Evolutionary conservation across 23 tunicate genomes (phyloP).

Genomic region (Trididemnum miniatum): DNA sequence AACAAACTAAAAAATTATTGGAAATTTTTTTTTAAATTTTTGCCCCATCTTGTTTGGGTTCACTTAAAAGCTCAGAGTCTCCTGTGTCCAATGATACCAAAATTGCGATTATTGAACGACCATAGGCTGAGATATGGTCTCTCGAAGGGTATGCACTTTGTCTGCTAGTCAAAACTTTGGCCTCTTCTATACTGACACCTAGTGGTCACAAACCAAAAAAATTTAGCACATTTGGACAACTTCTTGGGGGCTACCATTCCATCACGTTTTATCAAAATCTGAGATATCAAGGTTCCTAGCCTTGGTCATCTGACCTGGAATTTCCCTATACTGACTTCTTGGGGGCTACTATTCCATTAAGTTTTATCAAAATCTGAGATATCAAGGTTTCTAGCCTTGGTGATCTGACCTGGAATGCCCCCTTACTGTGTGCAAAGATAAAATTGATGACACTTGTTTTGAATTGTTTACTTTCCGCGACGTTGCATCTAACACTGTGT

Average conservation of each 20-base stretch:
- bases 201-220: neutral
- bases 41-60: neutral
- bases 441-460: too few relatives aligned
- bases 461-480: too few relatives aligned
- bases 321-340: too few relatives aligned
- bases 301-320: neutral
- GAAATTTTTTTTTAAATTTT: neutral
- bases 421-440: too few relatives aligned
- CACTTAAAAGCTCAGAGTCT: neutral
- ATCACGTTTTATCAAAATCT: neutral
- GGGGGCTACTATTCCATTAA: too few relatives aligned
- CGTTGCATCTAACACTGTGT: too few relatives aligned
- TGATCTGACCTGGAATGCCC: too few relatives aligned
- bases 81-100: neutral
- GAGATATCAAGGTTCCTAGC: neutral
- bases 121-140: neutral
- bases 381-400: too few relatives aligned
- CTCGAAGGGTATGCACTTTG: slow-evolving; percentile 1
- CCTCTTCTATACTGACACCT: neutral
- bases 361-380: too few relatives aligned
- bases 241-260: neutral
- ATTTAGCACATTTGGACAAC: neutral
- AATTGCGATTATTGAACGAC: neutral
- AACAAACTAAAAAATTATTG: too few relatives aligned
- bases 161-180: neutral